Conservation (phyloP, 2,113 vertebrate species). For the Empidonax traillii region DNA sequence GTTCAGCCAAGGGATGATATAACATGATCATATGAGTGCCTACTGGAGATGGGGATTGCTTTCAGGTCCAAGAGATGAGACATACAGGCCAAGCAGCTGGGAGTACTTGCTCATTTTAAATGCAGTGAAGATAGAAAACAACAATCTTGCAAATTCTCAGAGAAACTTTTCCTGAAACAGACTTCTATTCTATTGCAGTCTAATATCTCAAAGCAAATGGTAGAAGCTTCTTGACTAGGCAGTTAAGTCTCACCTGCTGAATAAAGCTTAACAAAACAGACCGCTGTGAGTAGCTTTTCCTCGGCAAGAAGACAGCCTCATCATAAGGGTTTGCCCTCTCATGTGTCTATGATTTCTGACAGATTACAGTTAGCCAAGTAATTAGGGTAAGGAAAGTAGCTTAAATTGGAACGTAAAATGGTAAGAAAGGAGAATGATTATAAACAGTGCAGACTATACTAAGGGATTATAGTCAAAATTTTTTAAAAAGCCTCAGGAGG, state of each 20-base stretch:
- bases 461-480: conserved; percentile 2
- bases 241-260: background rate
- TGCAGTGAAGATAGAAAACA: background rate
- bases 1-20: background rate
- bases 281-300: background rate
- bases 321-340: background rate
- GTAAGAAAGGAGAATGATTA: background rate
- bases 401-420: conserved; percentile 38
- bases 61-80: background rate
- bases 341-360: background rate
- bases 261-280: background rate
- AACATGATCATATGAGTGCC: background rate
- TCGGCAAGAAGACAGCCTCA: background rate
- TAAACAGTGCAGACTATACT: background rate
- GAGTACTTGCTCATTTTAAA: background rate
- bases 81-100: background rate
- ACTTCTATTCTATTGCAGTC: background rate
- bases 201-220: background rate
- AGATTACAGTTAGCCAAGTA: conserved; percentile 30
- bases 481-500: background rate
- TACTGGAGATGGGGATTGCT: background rate
- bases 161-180: background rate
- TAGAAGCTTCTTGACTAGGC: background rate
- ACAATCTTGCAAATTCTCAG: background rate
- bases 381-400: conserved; percentile 26